Percentiles rank a stretch among this genome's conserved stretches.
Evolutionary conservation across 1,140 invertebrate species (phyloP).

Genomic region (Eubasilissa regina): DNA sequence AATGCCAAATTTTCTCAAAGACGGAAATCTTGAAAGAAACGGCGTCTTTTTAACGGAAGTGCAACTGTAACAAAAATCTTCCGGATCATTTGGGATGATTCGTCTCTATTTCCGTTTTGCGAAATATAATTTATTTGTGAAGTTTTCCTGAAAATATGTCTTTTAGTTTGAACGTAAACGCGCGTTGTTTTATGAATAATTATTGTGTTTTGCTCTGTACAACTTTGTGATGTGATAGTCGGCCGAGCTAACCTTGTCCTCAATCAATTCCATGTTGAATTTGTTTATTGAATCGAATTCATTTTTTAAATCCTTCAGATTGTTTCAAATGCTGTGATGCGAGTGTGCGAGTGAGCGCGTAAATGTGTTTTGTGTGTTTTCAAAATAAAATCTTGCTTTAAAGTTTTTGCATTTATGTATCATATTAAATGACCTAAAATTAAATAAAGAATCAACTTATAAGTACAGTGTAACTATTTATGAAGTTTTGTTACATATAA

Average conservation of each 20-base stretch:
- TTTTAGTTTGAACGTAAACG: background rate
- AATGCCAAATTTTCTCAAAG: background rate
- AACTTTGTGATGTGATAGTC: constrained; percentile 4
- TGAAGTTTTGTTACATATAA: no score
- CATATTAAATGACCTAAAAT: background rate
- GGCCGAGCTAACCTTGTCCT: constrained; percentile 8
- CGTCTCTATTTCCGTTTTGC: background rate
- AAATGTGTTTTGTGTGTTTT: constrained; percentile 9
- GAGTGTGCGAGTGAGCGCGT: constrained; percentile 8
- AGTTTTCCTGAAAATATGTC: background rate
- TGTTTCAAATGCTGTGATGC: constrained; percentile 3
- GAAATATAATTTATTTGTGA: background rate
- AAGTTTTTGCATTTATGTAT: background rate
- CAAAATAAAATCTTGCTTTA: background rate
- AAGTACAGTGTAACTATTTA: no score
- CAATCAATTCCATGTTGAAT: background rate
- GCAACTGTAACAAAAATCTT: background rate
- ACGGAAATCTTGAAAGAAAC: constrained; percentile 33
- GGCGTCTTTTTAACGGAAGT: constrained; percentile 5
- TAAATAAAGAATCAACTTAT: background rate
- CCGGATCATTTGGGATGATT: background rate
- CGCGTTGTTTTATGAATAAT: background rate
- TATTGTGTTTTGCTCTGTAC: background rate
- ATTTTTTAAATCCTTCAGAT: background rate
- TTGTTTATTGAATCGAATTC: constrained; percentile 4